A percentile compares a stretch with the other conserved stretches of the same genome.
Conservation (phyloP, 2,113 vertebrate species). For the Penelope pileata region DNA sequence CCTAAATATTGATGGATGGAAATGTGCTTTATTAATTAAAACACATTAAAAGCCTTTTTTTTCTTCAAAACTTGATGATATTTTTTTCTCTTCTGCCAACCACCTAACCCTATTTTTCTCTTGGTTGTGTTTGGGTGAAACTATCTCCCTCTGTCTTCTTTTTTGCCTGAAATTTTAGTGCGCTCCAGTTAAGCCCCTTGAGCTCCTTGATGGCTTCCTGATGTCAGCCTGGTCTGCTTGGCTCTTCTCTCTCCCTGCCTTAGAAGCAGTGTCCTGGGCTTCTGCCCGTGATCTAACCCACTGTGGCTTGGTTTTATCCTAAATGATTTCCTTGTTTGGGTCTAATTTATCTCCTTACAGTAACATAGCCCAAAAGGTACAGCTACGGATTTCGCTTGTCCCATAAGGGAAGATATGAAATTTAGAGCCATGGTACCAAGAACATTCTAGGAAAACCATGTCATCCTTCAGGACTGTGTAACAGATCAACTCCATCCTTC, state of each 20-base stretch:
- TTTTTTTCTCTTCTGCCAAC: slow-evolving; percentile 5
- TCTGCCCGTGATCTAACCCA: neutral
- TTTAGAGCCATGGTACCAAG: neutral
- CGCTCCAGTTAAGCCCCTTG: neutral
- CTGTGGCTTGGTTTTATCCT: neutral
- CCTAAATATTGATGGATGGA: neutral
- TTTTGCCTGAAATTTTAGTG: neutral
- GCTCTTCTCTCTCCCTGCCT: neutral
- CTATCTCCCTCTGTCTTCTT: neutral
- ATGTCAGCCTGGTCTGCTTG: neutral
- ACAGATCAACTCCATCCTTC: neutral
- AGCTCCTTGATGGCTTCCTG: neutral
- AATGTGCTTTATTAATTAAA: slow-evolving; percentile 19
- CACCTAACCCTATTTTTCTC: neutral
- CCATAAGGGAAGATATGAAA: neutral
- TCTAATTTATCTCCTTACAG: neutral
- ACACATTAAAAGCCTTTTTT: neutral
- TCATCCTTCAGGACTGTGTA: neutral
- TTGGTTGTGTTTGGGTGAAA: neutral
- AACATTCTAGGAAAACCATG: neutral
- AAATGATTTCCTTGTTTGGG: neutral
- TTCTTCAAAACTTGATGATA: neutral
- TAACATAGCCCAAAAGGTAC: neutral
- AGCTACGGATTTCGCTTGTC: neutral
- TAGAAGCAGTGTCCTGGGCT: neutral